Evolutionary conservation across 2,797 vertebrate species (phyloP).

Genomic region (Melanitta fusca): DNA sequence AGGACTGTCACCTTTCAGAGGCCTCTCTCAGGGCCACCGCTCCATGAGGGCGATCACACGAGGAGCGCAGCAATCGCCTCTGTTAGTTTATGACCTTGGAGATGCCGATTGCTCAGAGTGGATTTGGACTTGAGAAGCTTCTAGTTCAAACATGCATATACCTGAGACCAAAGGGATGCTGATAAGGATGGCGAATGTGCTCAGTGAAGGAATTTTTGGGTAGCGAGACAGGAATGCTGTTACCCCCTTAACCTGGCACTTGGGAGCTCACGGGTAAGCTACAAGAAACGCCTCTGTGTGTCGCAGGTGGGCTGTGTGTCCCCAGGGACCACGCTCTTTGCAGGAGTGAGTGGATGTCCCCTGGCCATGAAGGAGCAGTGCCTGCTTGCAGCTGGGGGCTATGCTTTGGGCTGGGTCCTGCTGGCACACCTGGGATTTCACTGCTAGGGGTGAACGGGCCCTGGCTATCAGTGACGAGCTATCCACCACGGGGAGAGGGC

Average conservation of each 20-base stretch:
- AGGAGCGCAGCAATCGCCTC: neutral
- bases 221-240: too few species aligned
- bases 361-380: too few species aligned
- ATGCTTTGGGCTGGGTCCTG: too few species aligned
- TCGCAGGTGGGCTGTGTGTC: too few species aligned
- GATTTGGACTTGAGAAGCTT: conserved; percentile 25
- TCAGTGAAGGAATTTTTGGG: neutral
- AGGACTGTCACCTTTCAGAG: neutral
- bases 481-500: neutral
- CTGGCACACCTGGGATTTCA: neutral
- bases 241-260: too few species aligned
- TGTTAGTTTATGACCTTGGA: neutral
- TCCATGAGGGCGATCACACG: neutral
- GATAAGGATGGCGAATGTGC: conserved; percentile 5
- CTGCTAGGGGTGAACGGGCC: neutral
- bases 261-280: too few species aligned
- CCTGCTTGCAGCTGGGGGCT: too few species aligned
- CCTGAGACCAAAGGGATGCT: neutral
- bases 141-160: neutral
- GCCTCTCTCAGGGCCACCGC: neutral
- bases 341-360: too few species aligned
- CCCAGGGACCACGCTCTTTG: too few species aligned
- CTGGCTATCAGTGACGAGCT: neutral
- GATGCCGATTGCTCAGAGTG: neutral
- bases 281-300: too few species aligned